Base-by-base conservation (phyloP, 2,113 vertebrate genomes). In the Mormyrus iriodes region DNA sequence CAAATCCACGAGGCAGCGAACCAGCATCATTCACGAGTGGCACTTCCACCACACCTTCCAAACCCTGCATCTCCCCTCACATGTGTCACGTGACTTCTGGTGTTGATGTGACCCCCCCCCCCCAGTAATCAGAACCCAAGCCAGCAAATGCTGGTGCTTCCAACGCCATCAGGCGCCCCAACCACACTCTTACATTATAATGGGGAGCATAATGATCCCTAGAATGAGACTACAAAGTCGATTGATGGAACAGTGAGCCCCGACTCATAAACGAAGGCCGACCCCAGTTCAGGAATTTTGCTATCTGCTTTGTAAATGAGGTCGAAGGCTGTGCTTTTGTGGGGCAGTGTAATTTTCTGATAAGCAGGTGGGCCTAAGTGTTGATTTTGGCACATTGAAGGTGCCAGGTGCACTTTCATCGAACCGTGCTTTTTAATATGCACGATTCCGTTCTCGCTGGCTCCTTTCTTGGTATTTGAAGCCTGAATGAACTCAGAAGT, bases 291-390 rank as follows among this genome's bases (percentile, higher is more conserved):
- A 21, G 51, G n/a, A 86, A 21, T 82, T 83, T 89, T 24, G n/a
- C 35, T 46, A 88, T 89, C 35, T 51, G 39, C 19, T 42, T 21
- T 12, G 13, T 48, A 46, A 84, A 89, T 48, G 21, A 85, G 52
- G 73, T 85, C 24, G 46, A 79, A 79, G 46, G 46, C 46, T 13
- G 19, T 24, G 27, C 35, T 88, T 88, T 88, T 39, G 87, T 65
- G 42, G 58, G 42, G 24, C n/a, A n/a, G 58, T 88, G 44, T 85
- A 51, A 85, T 27, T 88, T 65, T 88, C 87, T 88, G 87, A 83
- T 82, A 58, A 85, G 79, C 52, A 85, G 79, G 88, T 89, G 79
- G 76, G 88, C 39, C 52, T 84, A 82, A 88, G 49, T 88, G 52
- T 58, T 89, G 39, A 89, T 89, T 85, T 85, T 58, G 88, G 76